Base-by-base conservation (phyloP, 2,888 invertebrate genomes). In the Melanotus villosus region DNA sequence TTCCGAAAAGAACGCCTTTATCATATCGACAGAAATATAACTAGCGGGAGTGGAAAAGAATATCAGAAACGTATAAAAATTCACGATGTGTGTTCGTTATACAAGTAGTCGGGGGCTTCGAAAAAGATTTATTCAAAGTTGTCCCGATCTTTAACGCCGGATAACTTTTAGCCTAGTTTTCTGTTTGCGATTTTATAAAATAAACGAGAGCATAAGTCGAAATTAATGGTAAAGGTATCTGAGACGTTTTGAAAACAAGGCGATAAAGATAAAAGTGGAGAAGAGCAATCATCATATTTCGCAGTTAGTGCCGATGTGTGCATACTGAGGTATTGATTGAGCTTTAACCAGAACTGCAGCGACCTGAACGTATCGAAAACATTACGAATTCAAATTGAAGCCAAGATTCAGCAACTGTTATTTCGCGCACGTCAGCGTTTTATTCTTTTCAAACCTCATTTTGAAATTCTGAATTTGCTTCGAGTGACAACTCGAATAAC, bases 31-130 rank as follows among this genome's bases (percentile, higher is more conserved):
- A 32, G 16, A 23, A 52, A 34, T 52, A 47, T 23, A 47, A 47
- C 23, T 23, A 32, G 32, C 9, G 16, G 18, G 5, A 18, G 10
- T 32, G 32, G 59, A 45, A 19, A 21, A 26, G 36, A 30, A 14
- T 36, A 54, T 54, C 30, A 52, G 47, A 50, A 63, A 54, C 23
- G 43, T 43, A 56, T 56, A 56, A 56, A 54, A 64, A 64, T 56
- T 56, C 64, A 64, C 41, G 64, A 64, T 52, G 52, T 30, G 54
- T 19, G 50, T 54, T 54, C 30, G 54, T 54, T 16, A 54, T 16
- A 10, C 18, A 52, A 14, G 32, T 41, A 12, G 9, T 41, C 26
- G 26, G 4, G 41, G 12, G 34, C n/a, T 34, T 4, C 14, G 41
- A 41, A 6, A 14, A 14, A 16, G 41, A 41, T 41, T 3, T 41